These are phyloP conservation scores for Spea hammondii DNA, from an alignment of 2,797 vertebrate genomes.

Conservation along the genomic window DNA sequence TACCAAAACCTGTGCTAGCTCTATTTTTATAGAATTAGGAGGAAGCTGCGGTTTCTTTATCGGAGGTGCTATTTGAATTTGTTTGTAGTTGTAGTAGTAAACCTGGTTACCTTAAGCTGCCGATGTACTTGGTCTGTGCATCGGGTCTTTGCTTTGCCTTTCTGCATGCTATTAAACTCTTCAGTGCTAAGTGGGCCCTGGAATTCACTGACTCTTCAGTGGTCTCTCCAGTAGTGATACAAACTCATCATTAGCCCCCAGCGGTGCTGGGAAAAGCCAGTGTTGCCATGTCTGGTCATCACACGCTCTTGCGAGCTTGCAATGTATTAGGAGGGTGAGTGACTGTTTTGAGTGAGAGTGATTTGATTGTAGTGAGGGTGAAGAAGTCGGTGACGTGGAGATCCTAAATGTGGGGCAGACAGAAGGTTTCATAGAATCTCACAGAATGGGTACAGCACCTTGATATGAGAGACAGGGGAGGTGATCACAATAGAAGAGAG, in stretches of 20 bases:
- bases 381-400: too few species aligned
- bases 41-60: constrained; percentile 9
- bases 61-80: constrained; percentile 29
- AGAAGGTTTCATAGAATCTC: too few species aligned
- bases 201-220: neutral
- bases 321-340: too few species aligned
- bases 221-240: constrained; percentile 26
- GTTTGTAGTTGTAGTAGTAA: constrained; percentile 38
- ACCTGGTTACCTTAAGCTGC: constrained; percentile 6
- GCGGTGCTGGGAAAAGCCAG: neutral
- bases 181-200: constrained; percentile 12
- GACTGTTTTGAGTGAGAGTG: too few species aligned
- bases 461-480: too few species aligned
- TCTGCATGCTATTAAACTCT: constrained; percentile 33
- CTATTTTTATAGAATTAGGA: constrained; percentile 26
- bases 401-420: too few species aligned
- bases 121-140: constrained; percentile 22
- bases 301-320: too few species aligned
- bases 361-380: too few species aligned
- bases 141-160: constrained; percentile 27
- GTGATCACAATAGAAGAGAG: too few species aligned
- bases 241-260: constrained; percentile 29
- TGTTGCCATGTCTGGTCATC: neutral
- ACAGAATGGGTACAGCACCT: too few species aligned
- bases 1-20: neutral